Conservation (phyloP, 2,797 vertebrate species). For the Neosilurus hyrtlii region DNA sequence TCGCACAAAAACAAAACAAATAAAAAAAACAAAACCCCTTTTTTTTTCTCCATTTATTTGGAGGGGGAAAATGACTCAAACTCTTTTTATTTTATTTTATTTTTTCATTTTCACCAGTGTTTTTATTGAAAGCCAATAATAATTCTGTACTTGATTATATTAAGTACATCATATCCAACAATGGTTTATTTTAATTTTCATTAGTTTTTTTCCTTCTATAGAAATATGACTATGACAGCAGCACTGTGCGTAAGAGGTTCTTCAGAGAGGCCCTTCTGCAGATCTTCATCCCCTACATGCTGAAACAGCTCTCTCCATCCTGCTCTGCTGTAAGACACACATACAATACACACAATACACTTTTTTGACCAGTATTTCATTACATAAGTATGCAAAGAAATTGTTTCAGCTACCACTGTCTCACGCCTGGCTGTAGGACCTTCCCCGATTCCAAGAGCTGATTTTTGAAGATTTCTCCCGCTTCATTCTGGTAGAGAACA, state of each 20-base stretch:
- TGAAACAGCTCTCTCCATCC: constrained; percentile 87
- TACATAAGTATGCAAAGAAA: not conserved
- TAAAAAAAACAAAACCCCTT: no score
- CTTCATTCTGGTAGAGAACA: constrained; percentile 91
- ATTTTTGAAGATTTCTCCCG: constrained; percentile 93
- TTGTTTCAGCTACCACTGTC: not conserved
- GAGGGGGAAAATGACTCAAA: no score
- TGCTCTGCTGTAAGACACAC: constrained; percentile 62
- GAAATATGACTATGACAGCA: constrained; percentile 98
- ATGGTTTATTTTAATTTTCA: not conserved
- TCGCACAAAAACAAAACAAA: no score
- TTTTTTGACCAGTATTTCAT: no score
- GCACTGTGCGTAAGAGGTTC: constrained; percentile 90
- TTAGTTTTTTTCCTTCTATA: constrained; percentile 48
- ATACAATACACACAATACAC: not conserved
- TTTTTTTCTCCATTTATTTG: no score
- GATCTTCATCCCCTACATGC: constrained; percentile 93
- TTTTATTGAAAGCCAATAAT: not conserved
- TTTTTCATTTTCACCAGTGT: not conserved
- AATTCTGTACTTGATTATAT: not conserved
- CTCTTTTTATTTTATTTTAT: no score
- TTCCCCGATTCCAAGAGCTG: constrained; percentile 87
- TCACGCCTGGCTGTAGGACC: constrained; percentile 69
- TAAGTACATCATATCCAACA: not conserved
- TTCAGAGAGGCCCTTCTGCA: constrained; percentile 96